Conservation (phyloP, 2,113 vertebrate species). For the Myiopsitta monachus region DNA sequence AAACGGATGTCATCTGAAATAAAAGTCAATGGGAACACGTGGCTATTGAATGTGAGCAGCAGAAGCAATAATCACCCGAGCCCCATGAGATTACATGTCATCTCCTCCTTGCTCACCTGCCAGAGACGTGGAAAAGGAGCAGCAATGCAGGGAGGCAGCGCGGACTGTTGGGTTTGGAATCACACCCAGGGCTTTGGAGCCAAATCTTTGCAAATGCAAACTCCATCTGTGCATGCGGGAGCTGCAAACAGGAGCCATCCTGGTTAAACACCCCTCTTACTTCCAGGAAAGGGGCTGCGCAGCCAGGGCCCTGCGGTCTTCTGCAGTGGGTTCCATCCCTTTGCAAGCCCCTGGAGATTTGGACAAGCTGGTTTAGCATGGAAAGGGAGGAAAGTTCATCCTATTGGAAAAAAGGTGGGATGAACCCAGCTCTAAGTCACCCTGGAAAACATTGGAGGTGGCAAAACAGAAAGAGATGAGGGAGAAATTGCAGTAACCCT, state of each 20-base stretch:
- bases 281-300: not conserved
- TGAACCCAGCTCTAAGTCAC: not conserved
- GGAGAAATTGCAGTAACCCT: not conserved
- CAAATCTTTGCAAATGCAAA: not conserved
- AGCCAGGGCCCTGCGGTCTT: not conserved
- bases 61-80: not conserved
- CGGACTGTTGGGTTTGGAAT: not conserved
- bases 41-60: not conserved
- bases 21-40: not conserved
- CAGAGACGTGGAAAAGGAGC: not conserved
- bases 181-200: not conserved
- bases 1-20: not conserved
- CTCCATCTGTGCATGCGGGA: not conserved
- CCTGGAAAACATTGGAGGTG: not conserved
- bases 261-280: not conserved
- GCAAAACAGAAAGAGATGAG: not conserved
- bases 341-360: not conserved
- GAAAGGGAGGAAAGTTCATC: not conserved
- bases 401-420: not conserved
- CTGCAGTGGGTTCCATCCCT: not conserved
- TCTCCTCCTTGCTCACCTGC: constrained; percentile 7
- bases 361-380: not conserved
- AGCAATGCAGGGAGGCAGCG: not conserved
- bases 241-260: not conserved
- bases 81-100: accelerated